Base-by-base conservation (phyloP, 2,113 vertebrate genomes). In the Choloepus hoffmanni region DNA sequence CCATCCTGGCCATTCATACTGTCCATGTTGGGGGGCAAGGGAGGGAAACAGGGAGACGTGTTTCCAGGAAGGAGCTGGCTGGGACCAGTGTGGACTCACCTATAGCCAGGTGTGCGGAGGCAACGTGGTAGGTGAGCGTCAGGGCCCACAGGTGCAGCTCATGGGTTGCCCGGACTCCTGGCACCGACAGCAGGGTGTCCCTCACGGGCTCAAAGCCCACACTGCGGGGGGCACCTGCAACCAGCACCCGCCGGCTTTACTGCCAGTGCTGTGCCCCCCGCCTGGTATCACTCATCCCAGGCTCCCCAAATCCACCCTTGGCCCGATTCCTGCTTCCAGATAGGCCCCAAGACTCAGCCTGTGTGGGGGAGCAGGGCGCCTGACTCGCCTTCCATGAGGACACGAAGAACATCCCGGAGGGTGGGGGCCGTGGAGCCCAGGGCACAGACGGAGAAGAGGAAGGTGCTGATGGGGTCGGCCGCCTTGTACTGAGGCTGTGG, bases 381-480 rank as follows among this genome's bases (percentile, higher is more conserved):
- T 2, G 23, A 43, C 8, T 85, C 60, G 99, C 99, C 99, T 99
- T 99, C 99, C 99, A 99, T 99, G 94, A 99, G 99, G 95, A 99
- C 99, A 81, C 99, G 99, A 95, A 99, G 99, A 90, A 99, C 99
- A 0, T 99, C 99, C 58, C 98, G 99, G 96, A 99, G 99, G 95
- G 99, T 99, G n/a, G 99, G 99, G 90, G 98, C 3, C 0, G 99
- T 99, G 98, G 99, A 99, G 92, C 98, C 99, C 0, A 99, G 99
- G 89, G 99, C 99, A 0, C 99, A 99, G 98, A 99, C 92, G 0
- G 99, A 99, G 98, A 99, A 99, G 92, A 99, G 98, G 97, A 99
- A 99, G 3, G 99, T 99, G 93, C 99, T 99, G 97, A 99, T 99
- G 74, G 99, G 99, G 94, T 99, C 99, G 1, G 99, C 99, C 0